These are phyloP conservation scores for Crenichthys baileyi DNA, from an alignment of 2,797 vertebrate genomes.

Conservation along the genomic window DNA sequence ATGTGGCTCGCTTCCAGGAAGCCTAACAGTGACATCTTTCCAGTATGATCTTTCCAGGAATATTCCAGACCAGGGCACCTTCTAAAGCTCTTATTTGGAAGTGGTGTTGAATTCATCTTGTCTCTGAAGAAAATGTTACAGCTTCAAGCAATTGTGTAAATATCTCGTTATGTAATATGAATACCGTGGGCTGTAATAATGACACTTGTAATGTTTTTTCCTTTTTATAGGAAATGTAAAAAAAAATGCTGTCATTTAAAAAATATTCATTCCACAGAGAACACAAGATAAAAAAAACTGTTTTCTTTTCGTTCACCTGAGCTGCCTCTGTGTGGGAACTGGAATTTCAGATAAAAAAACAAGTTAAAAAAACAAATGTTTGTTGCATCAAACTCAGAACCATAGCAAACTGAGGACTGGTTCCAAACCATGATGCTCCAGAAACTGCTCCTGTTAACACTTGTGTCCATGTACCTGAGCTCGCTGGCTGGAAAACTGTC, in stretches of 20 bases:
- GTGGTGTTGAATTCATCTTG: neutral
- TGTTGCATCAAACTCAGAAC: neutral
- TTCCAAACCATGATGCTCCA: no score
- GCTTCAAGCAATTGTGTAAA: neutral
- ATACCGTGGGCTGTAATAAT: neutral
- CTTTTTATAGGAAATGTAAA: neutral
- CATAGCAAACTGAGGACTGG: neutral
- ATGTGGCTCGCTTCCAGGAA: neutral
- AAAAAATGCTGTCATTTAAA: neutral
- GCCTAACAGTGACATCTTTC: constrained; percentile 2
- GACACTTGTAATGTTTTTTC: neutral
- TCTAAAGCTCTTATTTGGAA: neutral
- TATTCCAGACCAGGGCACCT: neutral
- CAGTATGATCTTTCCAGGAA: neutral
- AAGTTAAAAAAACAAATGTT: neutral
- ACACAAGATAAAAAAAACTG: neutral
- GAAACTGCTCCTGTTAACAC: neutral
- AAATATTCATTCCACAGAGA: neutral
- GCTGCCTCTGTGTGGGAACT: neutral
- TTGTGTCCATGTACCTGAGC: neutral
- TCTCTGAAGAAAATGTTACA: neutral
- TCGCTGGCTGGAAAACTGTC: neutral
- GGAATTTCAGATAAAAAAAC: neutral
- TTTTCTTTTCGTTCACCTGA: neutral
- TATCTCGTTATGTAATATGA: constrained; percentile 2